Percentiles rank a stretch among this genome's conserved stretches.
These are phyloP conservation scores for Sycophila texana DNA, from an alignment of 2,888 invertebrate genomes.

Conservation along the genomic window DNA sequence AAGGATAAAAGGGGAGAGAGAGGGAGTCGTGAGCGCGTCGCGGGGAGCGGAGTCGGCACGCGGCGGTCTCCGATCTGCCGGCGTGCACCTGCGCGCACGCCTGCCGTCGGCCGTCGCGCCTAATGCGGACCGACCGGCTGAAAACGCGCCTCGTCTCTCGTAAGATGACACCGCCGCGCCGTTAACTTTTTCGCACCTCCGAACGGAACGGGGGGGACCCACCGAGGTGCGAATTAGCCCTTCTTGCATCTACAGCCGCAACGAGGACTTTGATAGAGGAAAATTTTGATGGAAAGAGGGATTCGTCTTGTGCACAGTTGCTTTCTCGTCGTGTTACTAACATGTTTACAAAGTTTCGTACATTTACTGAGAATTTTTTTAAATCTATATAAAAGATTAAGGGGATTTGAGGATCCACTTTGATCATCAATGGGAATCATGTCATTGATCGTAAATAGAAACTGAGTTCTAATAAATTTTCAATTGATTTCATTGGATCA, in stretches of 20 bases:
- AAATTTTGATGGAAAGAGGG: not conserved
- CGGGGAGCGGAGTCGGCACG: not conserved
- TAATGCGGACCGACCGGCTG: constrained; percentile 44
- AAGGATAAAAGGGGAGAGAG: not conserved
- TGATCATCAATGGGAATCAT: no score
- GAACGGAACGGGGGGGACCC: constrained; percentile 16
- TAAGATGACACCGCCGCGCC: constrained; percentile 21
- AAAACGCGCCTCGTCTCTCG: not conserved
- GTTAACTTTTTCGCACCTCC: constrained; percentile 52
- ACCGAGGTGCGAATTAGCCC: constrained; percentile 19
- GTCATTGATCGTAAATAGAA: no score
- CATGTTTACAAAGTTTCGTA: no score
- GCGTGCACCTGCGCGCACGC: constrained; percentile 42
- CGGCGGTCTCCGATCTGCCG: not conserved
- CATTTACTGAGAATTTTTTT: no score
- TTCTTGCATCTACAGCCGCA: not conserved
- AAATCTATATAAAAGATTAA: no score
- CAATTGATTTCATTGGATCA: no score
- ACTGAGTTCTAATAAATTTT: no score
- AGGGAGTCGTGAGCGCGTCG: not conserved
- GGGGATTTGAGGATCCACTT: no score
- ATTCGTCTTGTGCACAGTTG: not conserved
- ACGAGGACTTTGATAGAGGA: not conserved
- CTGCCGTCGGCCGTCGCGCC: constrained; percentile 56
- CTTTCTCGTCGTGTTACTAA: no score